phyloP scores from a whole-genome alignment of 2,888 invertebrate genomes.

The Venusia cambrica region DNA sequence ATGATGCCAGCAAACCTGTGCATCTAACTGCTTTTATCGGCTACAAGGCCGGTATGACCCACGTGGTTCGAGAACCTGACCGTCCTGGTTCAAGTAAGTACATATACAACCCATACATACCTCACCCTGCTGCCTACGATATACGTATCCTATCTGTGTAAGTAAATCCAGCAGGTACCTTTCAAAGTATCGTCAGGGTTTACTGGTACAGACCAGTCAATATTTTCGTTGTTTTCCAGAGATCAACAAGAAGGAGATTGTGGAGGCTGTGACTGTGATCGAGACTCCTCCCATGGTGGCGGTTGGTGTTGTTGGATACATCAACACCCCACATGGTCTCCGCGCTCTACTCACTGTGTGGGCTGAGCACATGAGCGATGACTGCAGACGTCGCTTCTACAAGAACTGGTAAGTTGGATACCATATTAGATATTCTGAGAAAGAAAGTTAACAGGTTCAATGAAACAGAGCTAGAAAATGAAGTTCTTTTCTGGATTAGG shows the following conservation, averaged over 20 bases:
- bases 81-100: conserved; percentile 98
- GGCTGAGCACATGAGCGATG: conserved; percentile 99
- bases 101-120: too few relatives aligned
- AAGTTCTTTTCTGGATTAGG: too few relatives aligned
- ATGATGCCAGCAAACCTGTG: conserved; percentile 97
- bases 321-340: conserved; percentile 98
- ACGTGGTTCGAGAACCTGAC: conserved; percentile 98
- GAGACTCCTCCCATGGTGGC: conserved; percentile 99
- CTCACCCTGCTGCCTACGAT: too few relatives aligned
- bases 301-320: conserved; percentile 98
- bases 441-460: too few relatives aligned
- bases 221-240: conserved; percentile 79
- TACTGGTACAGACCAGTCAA: neutral
- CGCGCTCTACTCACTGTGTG: conserved; percentile 97
- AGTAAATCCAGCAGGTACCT: too few relatives aligned
- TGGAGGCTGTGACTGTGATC: conserved; percentile 98
- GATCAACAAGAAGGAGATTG: conserved; percentile 99
- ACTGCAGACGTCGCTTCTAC: conserved; percentile 99
- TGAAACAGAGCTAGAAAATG: too few relatives aligned
- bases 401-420: conserved; percentile 99
- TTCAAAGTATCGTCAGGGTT: too few relatives aligned
- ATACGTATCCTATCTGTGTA: too few relatives aligned
- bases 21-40: conserved; percentile 98
- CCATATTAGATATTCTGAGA: too few relatives aligned
- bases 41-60: conserved; percentile 99